Percentiles rank a stretch among this genome's conserved stretches.
phyloP scores from a whole-genome alignment of 2,888 invertebrate species.

The Zootermopsis nevadensis region DNA sequence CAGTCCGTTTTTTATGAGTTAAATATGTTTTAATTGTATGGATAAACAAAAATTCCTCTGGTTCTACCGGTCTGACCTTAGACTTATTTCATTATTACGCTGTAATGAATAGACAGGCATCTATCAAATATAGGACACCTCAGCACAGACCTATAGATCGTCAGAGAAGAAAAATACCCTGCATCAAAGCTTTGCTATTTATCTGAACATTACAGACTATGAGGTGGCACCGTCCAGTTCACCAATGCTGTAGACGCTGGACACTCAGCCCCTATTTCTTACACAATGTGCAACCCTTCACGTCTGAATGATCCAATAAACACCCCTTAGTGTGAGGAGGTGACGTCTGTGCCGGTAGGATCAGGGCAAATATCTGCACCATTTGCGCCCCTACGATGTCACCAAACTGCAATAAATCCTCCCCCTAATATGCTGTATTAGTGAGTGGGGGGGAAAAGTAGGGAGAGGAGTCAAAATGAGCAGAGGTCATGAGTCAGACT shows the following conservation, averaged over 20 bases:
- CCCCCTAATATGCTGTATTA: slow-evolving; percentile 39
- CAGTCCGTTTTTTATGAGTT: too few relatives aligned
- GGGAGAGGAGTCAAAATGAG: background rate
- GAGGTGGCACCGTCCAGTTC: background rate
- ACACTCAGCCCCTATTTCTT: background rate
- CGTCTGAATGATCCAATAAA: slow-evolving; percentile 40
- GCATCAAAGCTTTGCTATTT: too few relatives aligned
- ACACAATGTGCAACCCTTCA: slow-evolving; percentile 7
- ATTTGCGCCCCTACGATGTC: slow-evolving; percentile 24
- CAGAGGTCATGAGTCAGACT: slow-evolving; percentile 45
- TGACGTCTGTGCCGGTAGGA: background rate
- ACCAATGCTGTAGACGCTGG: background rate
- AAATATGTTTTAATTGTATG: too few relatives aligned
- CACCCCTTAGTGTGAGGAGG: slow-evolving; percentile 8
- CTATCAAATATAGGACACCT: too few relatives aligned
- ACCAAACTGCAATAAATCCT: slow-evolving; percentile 44
- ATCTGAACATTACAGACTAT: too few relatives aligned
- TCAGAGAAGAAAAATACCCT: too few relatives aligned
- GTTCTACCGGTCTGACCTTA: too few relatives aligned
- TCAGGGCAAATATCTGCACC: slow-evolving; percentile 14
- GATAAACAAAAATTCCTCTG: too few relatives aligned
- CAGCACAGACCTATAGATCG: too few relatives aligned
- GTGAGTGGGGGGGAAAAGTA: background rate
- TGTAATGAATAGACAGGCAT: too few relatives aligned
- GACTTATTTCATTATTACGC: too few relatives aligned